Conservation (phyloP, 2,113 vertebrate species). For the Ciconia maguari region DNA sequence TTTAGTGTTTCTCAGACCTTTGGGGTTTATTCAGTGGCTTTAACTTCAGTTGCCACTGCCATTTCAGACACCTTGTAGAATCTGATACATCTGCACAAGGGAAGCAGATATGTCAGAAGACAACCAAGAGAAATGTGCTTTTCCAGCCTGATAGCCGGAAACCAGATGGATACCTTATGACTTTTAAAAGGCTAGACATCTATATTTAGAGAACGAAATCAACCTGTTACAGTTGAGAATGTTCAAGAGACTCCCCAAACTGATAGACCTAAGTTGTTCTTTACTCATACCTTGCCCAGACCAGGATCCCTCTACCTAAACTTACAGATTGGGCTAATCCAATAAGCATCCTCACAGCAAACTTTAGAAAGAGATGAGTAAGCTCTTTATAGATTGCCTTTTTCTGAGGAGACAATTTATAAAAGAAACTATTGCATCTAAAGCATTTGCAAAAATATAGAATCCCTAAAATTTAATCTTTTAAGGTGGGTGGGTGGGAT, state of each 20-base stretch:
- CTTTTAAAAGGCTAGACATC: neutral
- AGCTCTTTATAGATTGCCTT: neutral
- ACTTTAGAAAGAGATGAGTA: neutral
- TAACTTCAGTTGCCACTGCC: neutral
- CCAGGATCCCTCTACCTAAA: neutral
- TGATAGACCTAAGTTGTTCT: neutral
- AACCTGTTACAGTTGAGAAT: neutral
- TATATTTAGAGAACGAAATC: neutral
- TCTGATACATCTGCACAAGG: neutral
- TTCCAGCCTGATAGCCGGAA: neutral
- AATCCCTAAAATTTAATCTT: neutral
- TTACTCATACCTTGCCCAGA: neutral
- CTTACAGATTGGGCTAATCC: neutral
- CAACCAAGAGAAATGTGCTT: neutral
- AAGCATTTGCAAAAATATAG: neutral
- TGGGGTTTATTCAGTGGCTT: neutral
- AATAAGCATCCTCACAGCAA: neutral
- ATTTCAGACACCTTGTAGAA: neutral
- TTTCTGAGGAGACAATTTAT: neutral
- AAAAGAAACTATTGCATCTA: neutral
- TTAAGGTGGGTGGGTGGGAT: neutral
- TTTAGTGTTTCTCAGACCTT: neutral
- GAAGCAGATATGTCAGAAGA: neutral
- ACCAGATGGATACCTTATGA: neutral
- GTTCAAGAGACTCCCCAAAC: neutral